These are phyloP conservation scores for Onychomys arenicola DNA, from an alignment of 2,797 vertebrate species.

Conservation along the genomic window DNA sequence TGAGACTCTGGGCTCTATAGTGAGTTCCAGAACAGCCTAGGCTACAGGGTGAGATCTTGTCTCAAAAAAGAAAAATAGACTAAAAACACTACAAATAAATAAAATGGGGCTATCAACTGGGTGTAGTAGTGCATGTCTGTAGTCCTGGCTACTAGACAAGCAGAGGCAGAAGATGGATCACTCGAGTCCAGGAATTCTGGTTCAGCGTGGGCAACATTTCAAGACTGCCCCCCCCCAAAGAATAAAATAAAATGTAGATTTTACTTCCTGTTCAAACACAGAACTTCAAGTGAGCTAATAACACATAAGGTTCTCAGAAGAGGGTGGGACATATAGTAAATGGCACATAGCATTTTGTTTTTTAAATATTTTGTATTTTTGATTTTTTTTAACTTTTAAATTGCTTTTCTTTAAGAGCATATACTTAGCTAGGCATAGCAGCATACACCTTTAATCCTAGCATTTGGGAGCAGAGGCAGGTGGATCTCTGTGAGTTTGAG, in stretches of 20 bases:
- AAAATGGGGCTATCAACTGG: background rate
- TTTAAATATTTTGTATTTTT: constrained; percentile 10
- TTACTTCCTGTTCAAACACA: constrained; percentile 29
- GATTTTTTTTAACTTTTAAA: constrained; percentile 31
- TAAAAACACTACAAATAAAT: background rate
- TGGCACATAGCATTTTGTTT: background rate
- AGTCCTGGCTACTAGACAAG: background rate
- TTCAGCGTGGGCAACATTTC: background rate
- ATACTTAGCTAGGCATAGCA: background rate
- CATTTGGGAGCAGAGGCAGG: background rate
- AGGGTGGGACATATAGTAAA: background rate
- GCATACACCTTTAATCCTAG: background rate
- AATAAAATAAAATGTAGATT: background rate
- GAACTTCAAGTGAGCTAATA: constrained; percentile 39
- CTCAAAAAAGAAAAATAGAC: background rate
- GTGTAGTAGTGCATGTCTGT: background rate
- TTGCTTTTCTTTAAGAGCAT: background rate
- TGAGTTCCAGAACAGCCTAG: background rate
- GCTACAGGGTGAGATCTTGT: background rate
- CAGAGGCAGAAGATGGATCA: background rate
- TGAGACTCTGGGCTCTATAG: background rate
- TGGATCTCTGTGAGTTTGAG: background rate
- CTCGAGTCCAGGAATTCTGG: background rate
- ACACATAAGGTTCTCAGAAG: background rate
- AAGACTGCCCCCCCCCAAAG: background rate